phyloP scores from a whole-genome alignment of 2,113 vertebrate species.

The Gavia stellata region DNA sequence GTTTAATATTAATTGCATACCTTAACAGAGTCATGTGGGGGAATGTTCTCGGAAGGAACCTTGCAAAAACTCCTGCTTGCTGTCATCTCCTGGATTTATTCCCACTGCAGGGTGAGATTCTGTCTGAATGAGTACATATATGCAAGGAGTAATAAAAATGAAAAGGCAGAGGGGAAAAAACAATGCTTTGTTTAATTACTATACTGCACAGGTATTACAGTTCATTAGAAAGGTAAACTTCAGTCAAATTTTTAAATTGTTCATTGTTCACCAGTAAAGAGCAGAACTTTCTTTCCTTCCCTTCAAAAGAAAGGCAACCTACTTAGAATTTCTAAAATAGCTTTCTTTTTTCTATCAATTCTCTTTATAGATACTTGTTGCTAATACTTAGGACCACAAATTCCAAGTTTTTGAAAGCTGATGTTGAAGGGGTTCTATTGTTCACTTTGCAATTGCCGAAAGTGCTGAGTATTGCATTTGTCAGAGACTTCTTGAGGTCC shows the following conservation, averaged over 20 bases:
- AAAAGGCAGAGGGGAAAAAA: neutral
- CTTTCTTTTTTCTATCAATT: neutral
- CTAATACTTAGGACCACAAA: neutral
- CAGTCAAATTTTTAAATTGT: neutral
- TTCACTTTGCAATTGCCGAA: neutral
- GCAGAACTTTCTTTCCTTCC: neutral
- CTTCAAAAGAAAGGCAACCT: neutral
- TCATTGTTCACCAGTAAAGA: neutral
- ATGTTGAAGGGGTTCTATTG: neutral
- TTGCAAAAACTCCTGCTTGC: neutral
- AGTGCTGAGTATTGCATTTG: neutral
- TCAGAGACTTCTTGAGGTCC: neutral
- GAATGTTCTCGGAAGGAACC: neutral
- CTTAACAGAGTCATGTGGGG: neutral
- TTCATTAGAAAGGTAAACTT: neutral
- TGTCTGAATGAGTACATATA: neutral
- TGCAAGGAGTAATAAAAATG: neutral
- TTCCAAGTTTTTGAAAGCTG: neutral
- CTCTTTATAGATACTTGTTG: neutral
- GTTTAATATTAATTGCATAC: neutral
- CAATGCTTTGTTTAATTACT: neutral
- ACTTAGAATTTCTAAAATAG: neutral
- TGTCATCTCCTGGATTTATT: neutral
- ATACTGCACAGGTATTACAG: neutral
- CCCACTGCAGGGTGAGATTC: neutral